phyloP scores from a whole-genome alignment of 2,113 vertebrate species.

The Helogale parvula region DNA sequence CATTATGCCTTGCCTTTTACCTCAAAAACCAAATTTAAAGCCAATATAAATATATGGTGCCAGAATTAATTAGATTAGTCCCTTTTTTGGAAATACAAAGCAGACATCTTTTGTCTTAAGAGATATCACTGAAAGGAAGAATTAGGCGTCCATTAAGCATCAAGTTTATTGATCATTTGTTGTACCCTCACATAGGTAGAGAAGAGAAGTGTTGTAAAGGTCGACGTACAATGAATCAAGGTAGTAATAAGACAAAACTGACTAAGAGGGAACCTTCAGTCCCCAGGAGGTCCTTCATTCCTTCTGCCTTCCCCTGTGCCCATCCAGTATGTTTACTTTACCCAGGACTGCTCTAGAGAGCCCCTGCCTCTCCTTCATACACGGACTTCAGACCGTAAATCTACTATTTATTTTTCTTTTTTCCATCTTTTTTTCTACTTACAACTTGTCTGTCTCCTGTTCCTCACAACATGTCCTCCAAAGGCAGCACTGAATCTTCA shows the following conservation, averaged over 20 bases:
- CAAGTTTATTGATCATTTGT: neutral
- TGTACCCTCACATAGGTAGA: neutral
- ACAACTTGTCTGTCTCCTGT: neutral
- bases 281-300: neutral
- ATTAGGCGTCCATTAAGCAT: neutral
- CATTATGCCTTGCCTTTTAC: neutral
- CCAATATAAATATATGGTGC: neutral
- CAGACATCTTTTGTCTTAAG: neutral
- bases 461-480: neutral
- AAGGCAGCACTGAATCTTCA: neutral
- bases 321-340: neutral
- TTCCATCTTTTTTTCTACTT: neutral
- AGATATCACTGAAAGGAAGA: neutral
- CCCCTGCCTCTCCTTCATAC: neutral
- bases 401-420: neutral
- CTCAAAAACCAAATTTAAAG: neutral
- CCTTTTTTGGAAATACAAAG: neutral
- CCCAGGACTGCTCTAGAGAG: neutral
- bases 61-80: neutral
- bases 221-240: neutral
- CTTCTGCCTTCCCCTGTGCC: neutral
- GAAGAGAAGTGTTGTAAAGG: neutral
- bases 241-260: neutral
- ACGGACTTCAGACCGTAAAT: neutral
- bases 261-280: neutral